Evolutionary conservation across 2,797 vertebrate genomes (phyloP), one percentile per base, ranked within the genome.

Genomic region (Martes flavigula): DNA sequence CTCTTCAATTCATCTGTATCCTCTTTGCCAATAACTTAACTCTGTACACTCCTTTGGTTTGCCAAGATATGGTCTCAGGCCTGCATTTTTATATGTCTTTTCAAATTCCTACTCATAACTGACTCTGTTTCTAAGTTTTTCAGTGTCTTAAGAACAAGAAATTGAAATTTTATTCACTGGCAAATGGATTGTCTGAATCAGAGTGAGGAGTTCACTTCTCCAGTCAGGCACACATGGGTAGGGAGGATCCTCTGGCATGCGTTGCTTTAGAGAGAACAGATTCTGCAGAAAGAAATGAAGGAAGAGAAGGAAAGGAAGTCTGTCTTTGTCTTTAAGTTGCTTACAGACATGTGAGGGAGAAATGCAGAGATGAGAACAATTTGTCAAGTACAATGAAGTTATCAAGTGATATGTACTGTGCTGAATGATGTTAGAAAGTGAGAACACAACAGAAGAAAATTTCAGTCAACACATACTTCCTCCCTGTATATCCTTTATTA

Each of bases 241-340:
- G 5, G 3, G 13, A n/a, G 3, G 25, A 4, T 21, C 0, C 0
- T 54, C 18, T 35, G 4, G 5, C 11, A 1, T 2, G 5, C 25
- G 13, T 20, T 56, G 25, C 20, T 23, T 5, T 46, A 23, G 58
- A 51, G 30, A 54, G 27, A 54, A 7, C 32, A 64, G 54, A 46
- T 35, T 58, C 27, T 68, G 4, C 17, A 68, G n/a, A 56, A 70
- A 8, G 23, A 4, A 0, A 1, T 7, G 38, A 4, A n/a, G 21
- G 48, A 70, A 54, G 35, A 51, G 23, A 43, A 7, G 1, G 27
- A 23, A 5, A 72, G 43, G 20, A 90, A 27, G 3, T 13, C 11
- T 64, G 6, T 51, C 10, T 48, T 20, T 77, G 12, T 86, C 23
- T 75, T 58, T 27, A 38, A 38, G 38, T 35, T 32, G 12, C 23